Conservation (phyloP, 2,113 vertebrate species). For the Chitala chitala region DNA sequence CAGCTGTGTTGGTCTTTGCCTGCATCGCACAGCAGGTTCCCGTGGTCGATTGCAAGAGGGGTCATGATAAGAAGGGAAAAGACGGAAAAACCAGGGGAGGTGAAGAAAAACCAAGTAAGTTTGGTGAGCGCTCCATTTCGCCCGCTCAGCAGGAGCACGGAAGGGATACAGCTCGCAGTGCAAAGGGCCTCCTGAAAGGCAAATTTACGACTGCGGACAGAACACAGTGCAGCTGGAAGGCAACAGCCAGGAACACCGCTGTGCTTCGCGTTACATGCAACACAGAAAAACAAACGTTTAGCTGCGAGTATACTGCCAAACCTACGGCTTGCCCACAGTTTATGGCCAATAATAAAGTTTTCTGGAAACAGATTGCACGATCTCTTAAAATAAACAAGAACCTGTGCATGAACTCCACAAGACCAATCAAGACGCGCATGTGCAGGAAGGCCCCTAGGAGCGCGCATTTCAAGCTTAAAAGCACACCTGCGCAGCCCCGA, state of each 20-base stretch:
- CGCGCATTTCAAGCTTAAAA: constrained; percentile 66
- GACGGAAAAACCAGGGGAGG: constrained; percentile 30
- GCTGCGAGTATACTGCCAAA: constrained; percentile 70
- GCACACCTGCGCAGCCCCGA: neutral
- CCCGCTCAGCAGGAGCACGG: constrained; percentile 22
- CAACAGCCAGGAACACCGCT: constrained; percentile 29
- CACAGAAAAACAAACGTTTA: constrained; percentile 40
- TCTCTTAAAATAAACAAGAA: constrained; percentile 67
- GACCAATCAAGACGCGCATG: constrained; percentile 62
- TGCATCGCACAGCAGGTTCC: constrained; percentile 59
- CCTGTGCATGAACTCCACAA: constrained; percentile 63
- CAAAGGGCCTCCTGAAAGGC: constrained; percentile 53
- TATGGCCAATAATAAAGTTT: constrained; percentile 48
- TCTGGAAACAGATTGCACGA: constrained; percentile 78
- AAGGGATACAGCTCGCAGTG: no score
- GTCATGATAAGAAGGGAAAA: constrained; percentile 39
- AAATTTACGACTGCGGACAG: constrained; percentile 66
- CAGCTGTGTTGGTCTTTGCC: constrained; percentile 61
- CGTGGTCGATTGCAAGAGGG: constrained; percentile 48
- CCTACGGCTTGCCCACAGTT: constrained; percentile 66
- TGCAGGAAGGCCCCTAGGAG: constrained; percentile 67
- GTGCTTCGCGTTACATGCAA: constrained; percentile 63
- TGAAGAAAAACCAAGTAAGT: neutral
- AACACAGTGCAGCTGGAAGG: constrained; percentile 69
- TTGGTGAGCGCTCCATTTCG: neutral